These are phyloP conservation scores for Cryptocheilus praepositus DNA, from an alignment of 2,888 invertebrate species.

Conservation along the genomic window DNA sequence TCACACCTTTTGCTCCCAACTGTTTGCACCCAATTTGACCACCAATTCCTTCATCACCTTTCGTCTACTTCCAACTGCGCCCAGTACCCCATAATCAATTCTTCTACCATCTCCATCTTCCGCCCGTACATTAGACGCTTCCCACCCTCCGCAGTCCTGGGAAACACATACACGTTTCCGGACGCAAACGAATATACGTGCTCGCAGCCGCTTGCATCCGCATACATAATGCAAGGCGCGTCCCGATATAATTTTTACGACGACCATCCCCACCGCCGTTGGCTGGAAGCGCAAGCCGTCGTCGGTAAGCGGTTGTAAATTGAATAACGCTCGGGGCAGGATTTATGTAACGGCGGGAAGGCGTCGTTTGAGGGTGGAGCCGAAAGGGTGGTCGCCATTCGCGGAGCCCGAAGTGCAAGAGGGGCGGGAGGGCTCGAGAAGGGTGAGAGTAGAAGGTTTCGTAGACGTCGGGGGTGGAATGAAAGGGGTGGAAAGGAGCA, in stretches of 20 bases:
- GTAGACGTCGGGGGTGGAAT: constrained; percentile 8
- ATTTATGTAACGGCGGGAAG: constrained; percentile 44
- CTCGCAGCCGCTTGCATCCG: constrained; percentile 33
- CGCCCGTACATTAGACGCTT: neutral
- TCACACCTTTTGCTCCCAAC: too few relatives aligned
- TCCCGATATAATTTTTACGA: constrained; percentile 65
- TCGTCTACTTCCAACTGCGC: too few relatives aligned
- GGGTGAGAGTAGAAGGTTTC: neutral
- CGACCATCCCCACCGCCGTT: constrained; percentile 19
- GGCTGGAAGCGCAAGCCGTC: neutral
- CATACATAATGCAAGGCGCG: constrained; percentile 57
- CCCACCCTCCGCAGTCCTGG: constrained; percentile 10
- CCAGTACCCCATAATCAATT: too few relatives aligned
- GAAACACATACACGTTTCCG: constrained; percentile 16
- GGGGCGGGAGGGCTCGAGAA: neutral
- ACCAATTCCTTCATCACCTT: too few relatives aligned
- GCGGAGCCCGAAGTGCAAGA: neutral
- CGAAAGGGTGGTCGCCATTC: constrained; percentile 18
- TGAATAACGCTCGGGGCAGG: constrained; percentile 37
- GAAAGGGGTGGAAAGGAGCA: constrained; percentile 30
- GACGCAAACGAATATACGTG: constrained; percentile 47
- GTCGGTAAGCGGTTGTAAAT: constrained; percentile 35
- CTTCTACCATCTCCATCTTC: constrained; percentile 7
- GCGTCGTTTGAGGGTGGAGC: constrained; percentile 5
- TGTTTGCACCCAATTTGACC: too few relatives aligned